phyloP scores from a whole-genome alignment of 2,113 vertebrate genomes.

The Cynopterus brachyotis region DNA sequence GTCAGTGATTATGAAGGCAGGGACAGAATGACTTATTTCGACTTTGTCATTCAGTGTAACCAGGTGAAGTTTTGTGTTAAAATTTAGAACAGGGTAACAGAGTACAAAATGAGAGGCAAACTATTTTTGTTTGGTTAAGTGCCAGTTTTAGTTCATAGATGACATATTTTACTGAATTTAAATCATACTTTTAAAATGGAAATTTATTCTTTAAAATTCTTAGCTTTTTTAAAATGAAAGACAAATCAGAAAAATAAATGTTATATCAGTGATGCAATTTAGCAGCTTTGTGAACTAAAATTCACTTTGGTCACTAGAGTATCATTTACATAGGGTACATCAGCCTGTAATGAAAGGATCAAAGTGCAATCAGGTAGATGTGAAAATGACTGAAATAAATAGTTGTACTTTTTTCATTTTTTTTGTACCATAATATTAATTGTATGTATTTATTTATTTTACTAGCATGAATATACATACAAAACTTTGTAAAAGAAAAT shows the following conservation, averaged over 20 bases:
- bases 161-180: background rate
- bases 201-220: background rate
- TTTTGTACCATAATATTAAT: background rate
- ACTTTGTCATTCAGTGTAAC: background rate
- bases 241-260: background rate
- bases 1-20: background rate
- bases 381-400: background rate
- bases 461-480: background rate
- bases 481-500: background rate
- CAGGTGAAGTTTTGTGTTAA: background rate
- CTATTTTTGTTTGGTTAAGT: background rate
- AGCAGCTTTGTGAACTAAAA: background rate
- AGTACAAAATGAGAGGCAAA: background rate
- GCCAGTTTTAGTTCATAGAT: background rate
- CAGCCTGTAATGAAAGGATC: background rate
- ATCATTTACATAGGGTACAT: background rate
- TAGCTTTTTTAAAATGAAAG: background rate
- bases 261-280: background rate
- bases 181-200: background rate
- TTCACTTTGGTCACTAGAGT: background rate
- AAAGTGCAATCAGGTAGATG: background rate
- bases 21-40: background rate
- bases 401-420: background rate
- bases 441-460: background rate
- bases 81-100: background rate